phyloP scores from a whole-genome alignment of 2,797 vertebrate species.

The Otolemur crassicaudatus region DNA sequence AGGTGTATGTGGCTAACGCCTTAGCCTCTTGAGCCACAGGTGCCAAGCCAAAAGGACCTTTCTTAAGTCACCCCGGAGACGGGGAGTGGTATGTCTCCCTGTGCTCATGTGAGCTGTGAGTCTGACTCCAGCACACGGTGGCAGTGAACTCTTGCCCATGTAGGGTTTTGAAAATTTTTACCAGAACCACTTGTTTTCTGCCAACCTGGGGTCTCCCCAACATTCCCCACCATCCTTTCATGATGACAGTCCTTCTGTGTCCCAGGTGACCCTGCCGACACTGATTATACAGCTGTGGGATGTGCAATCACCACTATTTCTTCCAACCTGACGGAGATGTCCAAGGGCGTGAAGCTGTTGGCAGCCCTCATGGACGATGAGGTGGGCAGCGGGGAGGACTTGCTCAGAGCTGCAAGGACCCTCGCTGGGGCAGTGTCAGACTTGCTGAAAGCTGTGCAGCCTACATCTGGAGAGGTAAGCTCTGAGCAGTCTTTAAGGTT shows the following conservation, averaged over 20 bases:
- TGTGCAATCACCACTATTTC: constrained; percentile 99
- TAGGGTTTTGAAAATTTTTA: background rate
- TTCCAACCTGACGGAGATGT: constrained; percentile 99
- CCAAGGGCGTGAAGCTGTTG: constrained; percentile 97
- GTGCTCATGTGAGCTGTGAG: background rate
- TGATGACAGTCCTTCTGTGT: background rate
- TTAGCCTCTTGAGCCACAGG: no score
- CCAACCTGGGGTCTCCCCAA: background rate
- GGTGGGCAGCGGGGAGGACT: constrained; percentile 96
- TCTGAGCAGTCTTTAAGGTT: background rate
- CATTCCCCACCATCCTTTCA: background rate
- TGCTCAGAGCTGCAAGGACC: constrained; percentile 96
- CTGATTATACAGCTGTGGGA: constrained; percentile 98
- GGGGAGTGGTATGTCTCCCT: background rate
- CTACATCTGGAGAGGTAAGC: constrained; percentile 96
- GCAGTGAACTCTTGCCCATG: no score
- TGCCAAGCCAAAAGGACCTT: background rate
- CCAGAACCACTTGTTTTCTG: background rate
- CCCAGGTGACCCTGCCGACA: constrained; percentile 97
- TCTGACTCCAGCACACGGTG: background rate
- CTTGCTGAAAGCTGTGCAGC: constrained; percentile 97
- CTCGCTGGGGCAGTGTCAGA: constrained; percentile 97
- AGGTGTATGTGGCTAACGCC: no score
- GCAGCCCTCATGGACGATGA: constrained; percentile 98
- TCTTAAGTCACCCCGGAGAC: background rate